Conservation (phyloP, 2,113 vertebrate genomes). For the Picathartes gymnocephalus region DNA sequence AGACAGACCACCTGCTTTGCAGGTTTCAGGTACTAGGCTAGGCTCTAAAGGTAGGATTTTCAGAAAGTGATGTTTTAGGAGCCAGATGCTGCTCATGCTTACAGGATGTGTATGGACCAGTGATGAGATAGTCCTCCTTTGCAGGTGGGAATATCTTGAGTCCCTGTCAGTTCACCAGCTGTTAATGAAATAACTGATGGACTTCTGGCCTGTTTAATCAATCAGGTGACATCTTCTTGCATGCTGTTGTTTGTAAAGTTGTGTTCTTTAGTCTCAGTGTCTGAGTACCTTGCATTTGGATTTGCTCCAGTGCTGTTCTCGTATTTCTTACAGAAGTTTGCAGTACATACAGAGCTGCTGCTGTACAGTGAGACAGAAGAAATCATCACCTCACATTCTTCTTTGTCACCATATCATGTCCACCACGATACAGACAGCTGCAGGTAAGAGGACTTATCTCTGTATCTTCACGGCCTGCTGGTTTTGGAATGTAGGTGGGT, state of each 20-base stretch:
- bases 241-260: neutral
- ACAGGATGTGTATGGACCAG: neutral
- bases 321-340: neutral
- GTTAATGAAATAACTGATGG: neutral
- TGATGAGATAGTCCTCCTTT: neutral
- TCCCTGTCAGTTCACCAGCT: neutral
- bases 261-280: neutral
- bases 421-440: neutral
- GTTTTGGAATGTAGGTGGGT: neutral
- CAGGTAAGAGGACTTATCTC: neutral
- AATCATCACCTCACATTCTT: neutral
- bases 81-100: neutral
- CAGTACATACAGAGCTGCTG: neutral
- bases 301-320: neutral
- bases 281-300: neutral
- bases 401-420: neutral
- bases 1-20: neutral
- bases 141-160: neutral
- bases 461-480: neutral
- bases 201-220: neutral
- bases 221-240: neutral
- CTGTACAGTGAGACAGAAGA: neutral
- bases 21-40: neutral
- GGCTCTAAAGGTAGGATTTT: neutral
- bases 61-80: neutral